Base-by-base conservation (phyloP, 2,888 invertebrate species). In the Cacoxenus indagator region DNA sequence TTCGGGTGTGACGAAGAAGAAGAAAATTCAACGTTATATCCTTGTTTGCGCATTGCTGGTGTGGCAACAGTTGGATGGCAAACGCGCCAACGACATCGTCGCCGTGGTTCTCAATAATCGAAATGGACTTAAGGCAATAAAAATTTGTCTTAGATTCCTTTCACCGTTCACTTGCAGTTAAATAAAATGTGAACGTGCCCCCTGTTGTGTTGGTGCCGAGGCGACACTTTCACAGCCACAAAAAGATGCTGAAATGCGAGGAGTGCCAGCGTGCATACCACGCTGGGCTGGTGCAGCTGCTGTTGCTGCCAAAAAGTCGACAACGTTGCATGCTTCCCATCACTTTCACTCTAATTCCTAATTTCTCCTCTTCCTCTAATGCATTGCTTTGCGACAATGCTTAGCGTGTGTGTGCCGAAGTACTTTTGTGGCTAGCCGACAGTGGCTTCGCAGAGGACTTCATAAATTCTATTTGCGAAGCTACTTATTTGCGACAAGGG, bases 71-170 rank as follows among this genome's bases (percentile, higher is more conserved):
- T 31, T 31, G 17, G 62, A 37, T 46, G 46, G 27, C 43, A 51
- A 54, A 26, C 19, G 24, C 54, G n/a, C n/a, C n/a, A n/a, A n/a
- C n/a, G n/a, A n/a, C n/a, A n/a, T n/a, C n/a, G 19, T 29, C 22
- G 26, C 6, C 43, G 17, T 45, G 70, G 78, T 78, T 76, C 78
- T 81, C 81, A 77, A 77, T 77, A 77, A 77, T 77, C 77, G 77
- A 73, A 78, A 78, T 76, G 77, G 78, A 79, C 74, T 76, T 77
- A 74, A 70, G 74, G 79, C 76, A 78, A 79, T 78, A 79, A 78
- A 79, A 79, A 79, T 78, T 79, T 79, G 79, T 79, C 79, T 78
- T 76, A 81, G 78, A 76, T 75, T 77, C n/a, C 24, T 55, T 27
- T 55, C 11, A 2, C 26, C 9, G 5, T 26, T 6, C 26, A 26